These are phyloP conservation scores for Fukomys damarensis DNA, from an alignment of 2,113 vertebrate species.

Conservation along the genomic window DNA sequence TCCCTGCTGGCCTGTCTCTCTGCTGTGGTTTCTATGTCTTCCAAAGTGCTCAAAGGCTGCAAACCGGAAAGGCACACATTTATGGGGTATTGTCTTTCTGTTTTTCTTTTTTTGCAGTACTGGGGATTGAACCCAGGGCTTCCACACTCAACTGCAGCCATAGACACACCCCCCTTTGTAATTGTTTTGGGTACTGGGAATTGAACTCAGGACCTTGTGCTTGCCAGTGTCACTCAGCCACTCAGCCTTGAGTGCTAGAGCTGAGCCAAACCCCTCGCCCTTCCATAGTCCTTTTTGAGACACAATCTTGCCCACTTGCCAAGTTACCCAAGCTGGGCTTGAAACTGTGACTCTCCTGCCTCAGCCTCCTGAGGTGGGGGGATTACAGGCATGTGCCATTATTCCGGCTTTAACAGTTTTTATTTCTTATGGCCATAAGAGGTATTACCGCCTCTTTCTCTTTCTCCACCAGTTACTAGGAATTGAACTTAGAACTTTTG, in stretches of 20 bases:
- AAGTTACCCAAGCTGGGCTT: background rate
- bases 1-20: rapidly evolving
- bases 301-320: background rate
- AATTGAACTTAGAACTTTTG: background rate
- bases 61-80: rapidly evolving
- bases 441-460: background rate
- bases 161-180: background rate
- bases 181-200: no score
- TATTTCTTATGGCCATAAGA: background rate
- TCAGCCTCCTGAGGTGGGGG: background rate
- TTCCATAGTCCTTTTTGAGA: background rate
- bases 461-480: background rate
- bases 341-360: background rate
- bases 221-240: no score
- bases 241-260: no score
- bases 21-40: rapidly evolving
- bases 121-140: background rate
- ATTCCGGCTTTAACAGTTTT: background rate
- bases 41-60: background rate
- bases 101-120: background rate
- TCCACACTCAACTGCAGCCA: background rate
- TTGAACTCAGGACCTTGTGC: no score
- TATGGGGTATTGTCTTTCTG: background rate
- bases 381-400: background rate
- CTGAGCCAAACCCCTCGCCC: no score